Evolutionary conservation across 2,113 vertebrate genomes (phyloP).

Genomic region (Capra hircus): DNA sequence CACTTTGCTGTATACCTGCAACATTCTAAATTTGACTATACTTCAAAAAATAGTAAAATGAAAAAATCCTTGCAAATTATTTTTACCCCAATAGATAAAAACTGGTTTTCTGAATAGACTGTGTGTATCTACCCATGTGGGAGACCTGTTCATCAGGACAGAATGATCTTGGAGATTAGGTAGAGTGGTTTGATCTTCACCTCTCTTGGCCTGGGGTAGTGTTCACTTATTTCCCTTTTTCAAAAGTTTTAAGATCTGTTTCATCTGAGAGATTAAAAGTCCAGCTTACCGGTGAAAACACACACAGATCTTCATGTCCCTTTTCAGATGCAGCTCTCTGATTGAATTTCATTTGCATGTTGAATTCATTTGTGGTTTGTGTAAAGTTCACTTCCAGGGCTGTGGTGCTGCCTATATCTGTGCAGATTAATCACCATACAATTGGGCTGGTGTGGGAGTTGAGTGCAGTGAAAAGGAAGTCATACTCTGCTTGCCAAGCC

Average conservation of each 20-base stretch:
- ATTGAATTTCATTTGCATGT: not conserved
- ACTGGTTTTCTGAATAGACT: not conserved
- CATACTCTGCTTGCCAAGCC: not conserved
- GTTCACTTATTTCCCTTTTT: not conserved
- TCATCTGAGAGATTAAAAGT: conserved; percentile 11
- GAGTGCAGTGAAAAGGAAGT: not conserved
- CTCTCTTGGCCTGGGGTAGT: not conserved
- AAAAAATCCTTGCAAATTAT: not conserved
- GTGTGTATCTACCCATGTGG: not conserved
- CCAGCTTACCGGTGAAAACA: not conserved
- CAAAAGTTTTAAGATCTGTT: conserved; percentile 2
- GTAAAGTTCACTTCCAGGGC: not conserved
- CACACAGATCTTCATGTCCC: not conserved
- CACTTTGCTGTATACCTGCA: not conserved
- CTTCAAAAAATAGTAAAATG: not conserved
- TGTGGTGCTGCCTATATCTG: not conserved
- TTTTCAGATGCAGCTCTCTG: not conserved
- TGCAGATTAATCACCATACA: not conserved
- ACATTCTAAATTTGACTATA: not conserved
- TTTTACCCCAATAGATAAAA: not conserved
- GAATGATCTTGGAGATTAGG: not conserved
- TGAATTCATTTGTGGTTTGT: not conserved
- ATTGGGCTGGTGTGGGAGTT: not conserved
- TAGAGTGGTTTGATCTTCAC: not conserved
- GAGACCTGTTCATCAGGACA: not conserved